These are phyloP conservation scores for Octomys mimax DNA, from an alignment of 2,797 vertebrate species.

Conservation along the genomic window DNA sequence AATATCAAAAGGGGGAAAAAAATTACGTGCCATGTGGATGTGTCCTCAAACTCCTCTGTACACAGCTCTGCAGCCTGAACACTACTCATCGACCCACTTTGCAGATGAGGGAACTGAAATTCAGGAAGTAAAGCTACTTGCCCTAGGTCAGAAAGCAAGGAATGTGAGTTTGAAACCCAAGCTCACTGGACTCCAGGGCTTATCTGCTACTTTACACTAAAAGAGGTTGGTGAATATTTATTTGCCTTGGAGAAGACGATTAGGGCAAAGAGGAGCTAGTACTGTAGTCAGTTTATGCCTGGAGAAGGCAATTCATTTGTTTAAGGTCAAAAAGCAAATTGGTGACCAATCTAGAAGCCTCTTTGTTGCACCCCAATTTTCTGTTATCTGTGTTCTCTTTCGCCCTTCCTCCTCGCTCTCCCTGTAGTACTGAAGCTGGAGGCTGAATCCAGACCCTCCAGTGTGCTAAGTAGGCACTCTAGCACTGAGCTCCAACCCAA, in stretches of 20 bases:
- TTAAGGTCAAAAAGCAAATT: not conserved
- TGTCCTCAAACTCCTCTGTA: not conserved
- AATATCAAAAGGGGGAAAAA: too few relatives aligned
- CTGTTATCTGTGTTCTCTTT: not conserved
- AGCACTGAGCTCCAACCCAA: not conserved
- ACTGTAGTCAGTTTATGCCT: not conserved
- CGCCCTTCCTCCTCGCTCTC: not conserved
- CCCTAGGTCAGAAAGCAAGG: not conserved
- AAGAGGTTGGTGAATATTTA: not conserved
- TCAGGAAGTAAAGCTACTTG: not conserved
- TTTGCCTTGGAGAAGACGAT: not conserved
- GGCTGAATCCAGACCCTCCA: not conserved
- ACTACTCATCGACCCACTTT: not conserved
- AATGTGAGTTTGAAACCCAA: not conserved
- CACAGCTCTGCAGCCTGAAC: not conserved
- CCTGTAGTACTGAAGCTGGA: not conserved
- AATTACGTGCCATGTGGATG: not conserved
- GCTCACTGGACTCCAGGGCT: not conserved
- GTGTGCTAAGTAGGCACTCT: too few relatives aligned
- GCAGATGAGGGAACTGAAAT: not conserved
- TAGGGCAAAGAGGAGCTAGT: not conserved
- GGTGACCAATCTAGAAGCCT: constrained; percentile 13
- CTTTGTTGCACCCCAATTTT: not conserved
- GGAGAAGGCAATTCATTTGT: constrained; percentile 5
- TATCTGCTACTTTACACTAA: not conserved